phyloP scores from a whole-genome alignment of 2,797 vertebrate genomes.

The Sebastes diploproa region DNA sequence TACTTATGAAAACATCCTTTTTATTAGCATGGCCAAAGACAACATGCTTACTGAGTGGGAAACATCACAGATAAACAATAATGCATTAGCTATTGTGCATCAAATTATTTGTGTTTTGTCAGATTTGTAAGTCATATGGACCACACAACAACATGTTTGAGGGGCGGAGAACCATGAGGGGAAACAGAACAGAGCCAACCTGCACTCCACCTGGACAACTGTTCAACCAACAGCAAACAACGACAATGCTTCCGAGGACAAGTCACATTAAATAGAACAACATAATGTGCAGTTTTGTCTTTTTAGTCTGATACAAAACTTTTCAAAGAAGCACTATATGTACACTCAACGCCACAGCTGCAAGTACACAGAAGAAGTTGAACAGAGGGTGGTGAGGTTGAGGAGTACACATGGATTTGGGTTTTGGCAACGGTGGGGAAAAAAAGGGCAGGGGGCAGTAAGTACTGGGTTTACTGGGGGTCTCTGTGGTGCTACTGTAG shows the following conservation, averaged over 20 bases:
- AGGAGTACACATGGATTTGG: slow-evolving; percentile 52
- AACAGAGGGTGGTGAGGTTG: slow-evolving; percentile 62
- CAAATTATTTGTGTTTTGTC: slow-evolving; percentile 6
- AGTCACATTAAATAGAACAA: slow-evolving; percentile 45
- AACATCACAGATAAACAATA: slow-evolving; percentile 28
- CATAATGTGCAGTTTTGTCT: slow-evolving; percentile 65
- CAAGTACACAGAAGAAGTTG: slow-evolving; percentile 52
- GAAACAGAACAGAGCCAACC: slow-evolving; percentile 54
- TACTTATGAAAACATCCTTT: neutral
- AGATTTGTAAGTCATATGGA: slow-evolving; percentile 21
- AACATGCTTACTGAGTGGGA: slow-evolving; percentile 19
- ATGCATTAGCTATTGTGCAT: neutral
- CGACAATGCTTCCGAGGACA: slow-evolving; percentile 46
- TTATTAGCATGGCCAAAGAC: slow-evolving; percentile 8
- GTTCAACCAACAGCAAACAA: slow-evolving; percentile 51
- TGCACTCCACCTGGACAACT: slow-evolving; percentile 48
- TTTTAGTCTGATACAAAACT: slow-evolving; percentile 54
- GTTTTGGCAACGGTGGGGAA: slow-evolving; percentile 38
- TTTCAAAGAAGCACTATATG: slow-evolving; percentile 47
- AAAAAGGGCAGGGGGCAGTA: slow-evolving; percentile 33
- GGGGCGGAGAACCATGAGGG: slow-evolving; percentile 40
- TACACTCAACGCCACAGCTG: slow-evolving; percentile 62
- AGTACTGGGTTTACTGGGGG: slow-evolving; percentile 49
- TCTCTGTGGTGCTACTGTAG: slow-evolving; percentile 40
- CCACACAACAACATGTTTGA: slow-evolving; percentile 36